Conservation (phyloP, 2,888 invertebrate species). For the Anthophora plumipes region DNA sequence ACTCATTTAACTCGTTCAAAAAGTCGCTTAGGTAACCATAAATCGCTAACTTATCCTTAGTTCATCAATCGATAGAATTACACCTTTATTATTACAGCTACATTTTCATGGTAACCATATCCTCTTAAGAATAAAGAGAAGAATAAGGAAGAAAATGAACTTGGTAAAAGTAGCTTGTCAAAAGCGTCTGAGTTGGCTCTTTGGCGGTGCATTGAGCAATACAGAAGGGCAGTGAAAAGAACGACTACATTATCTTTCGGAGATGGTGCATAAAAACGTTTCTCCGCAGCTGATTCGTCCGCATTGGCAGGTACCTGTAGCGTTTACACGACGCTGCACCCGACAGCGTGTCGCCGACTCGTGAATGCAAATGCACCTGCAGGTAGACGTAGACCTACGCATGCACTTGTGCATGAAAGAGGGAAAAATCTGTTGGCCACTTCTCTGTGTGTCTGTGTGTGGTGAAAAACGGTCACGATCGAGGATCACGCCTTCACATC, state of each 20-base stretch:
- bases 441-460: no score
- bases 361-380: constrained; percentile 61
- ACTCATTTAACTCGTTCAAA: no score
- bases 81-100: neutral
- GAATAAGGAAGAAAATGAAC: neutral
- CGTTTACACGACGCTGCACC: constrained; percentile 59
- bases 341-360: constrained; percentile 58
- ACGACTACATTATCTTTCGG: constrained; percentile 55
- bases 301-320: constrained; percentile 65
- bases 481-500: neutral
- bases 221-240: constrained; percentile 42
- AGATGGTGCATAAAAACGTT: constrained; percentile 54
- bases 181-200: constrained; percentile 20
- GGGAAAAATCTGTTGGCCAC: constrained; percentile 46
- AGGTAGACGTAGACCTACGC: constrained; percentile 57
- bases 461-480: constrained; percentile 35
- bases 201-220: constrained; percentile 28
- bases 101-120: neutral
- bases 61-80: neutral
- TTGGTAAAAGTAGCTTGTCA: constrained; percentile 17
- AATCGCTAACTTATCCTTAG: neutral
- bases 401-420: constrained; percentile 54
- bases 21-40: neutral
- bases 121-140: neutral
- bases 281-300: constrained; percentile 51